Base-by-base conservation (phyloP, 1,140 invertebrate genomes). In the Trissolcus basalis region DNA sequence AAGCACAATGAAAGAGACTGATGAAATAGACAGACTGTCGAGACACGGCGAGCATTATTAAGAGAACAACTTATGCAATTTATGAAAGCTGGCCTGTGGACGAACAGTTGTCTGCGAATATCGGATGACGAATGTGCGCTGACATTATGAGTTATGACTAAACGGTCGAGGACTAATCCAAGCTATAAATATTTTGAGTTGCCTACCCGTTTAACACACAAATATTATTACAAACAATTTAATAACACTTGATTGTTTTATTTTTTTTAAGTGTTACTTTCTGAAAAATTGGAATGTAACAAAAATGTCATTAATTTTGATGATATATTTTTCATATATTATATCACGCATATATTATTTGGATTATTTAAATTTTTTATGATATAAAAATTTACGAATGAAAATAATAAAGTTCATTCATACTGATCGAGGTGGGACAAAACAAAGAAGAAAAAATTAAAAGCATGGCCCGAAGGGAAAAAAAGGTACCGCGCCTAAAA, bases 121-220 rank as follows among this genome's bases (percentile, higher is more conserved):
- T 81, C 77, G 65, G 78, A 79, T 83, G 79, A 83, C 75, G 76
- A 81, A 79, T 77, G 80, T 79, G 53, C 55, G 56, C 35, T 59
- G 63, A 77, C 75, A 60, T 54, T 73, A 65, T 69, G 77, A 78
- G 61, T 82, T 84, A 83, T 78, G 80, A 85, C 78, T 82, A 71
- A 81, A 59, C 58, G 36, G 54, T 47, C 51, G 69, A 56, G 14
- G 64, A 68, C 65, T 60, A 81, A 80, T 63, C 71, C 65, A 54
- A 67, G 77, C 48, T 70, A 53, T 78, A 81, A 80, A 84, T 80
- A 81, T 76, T 77, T 69, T 39, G 43, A 67, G 68, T 79, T 77
- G 76, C 79, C 79, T 71, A 83, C 73, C 19, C 58, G 69, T 58
- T 71, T 59, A 60, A 56, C 56, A 67, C 69, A 59, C 1, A 77